A percentile compares a stretch with the other conserved stretches of the same genome.
phyloP scores from a whole-genome alignment of 2,113 vertebrate genomes.

The Dascyllus trimaculatus region DNA sequence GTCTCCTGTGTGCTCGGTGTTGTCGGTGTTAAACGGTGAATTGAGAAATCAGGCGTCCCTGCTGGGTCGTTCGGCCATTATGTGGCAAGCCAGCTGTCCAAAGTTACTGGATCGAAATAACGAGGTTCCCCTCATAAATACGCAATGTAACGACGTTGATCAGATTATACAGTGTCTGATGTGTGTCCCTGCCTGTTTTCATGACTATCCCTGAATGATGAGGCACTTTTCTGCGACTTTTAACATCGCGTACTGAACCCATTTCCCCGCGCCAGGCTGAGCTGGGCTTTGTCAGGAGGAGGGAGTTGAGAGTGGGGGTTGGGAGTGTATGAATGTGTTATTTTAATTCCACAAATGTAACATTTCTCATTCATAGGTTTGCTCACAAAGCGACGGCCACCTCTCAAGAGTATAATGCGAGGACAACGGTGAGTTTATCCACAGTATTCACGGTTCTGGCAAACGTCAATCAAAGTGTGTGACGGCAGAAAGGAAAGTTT shows the following conservation, averaged over 20 bases:
- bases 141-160: accelerated
- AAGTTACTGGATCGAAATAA: slow-evolving; percentile 35
- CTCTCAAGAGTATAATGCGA: slow-evolving; percentile 78
- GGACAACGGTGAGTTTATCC: slow-evolving; percentile 79
- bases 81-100: slow-evolving; percentile 63
- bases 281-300: slow-evolving; percentile 77
- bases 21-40: neutral
- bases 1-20: accelerated
- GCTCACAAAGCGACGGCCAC: slow-evolving; percentile 21
- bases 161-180: neutral
- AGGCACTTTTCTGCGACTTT: slow-evolving; percentile 30
- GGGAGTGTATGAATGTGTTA: slow-evolving; percentile 56
- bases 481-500: slow-evolving; percentile 38
- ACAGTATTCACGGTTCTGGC: neutral
- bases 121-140: neutral
- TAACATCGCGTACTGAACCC: slow-evolving; percentile 47
- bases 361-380: slow-evolving; percentile 61
- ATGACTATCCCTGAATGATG: accelerated
- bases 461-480: slow-evolving; percentile 37
- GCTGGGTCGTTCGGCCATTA: slow-evolving; percentile 78
- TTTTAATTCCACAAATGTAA: slow-evolving; percentile 6
- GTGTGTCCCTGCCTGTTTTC: accelerated
- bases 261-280: slow-evolving; percentile 76
- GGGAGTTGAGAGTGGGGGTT: slow-evolving; percentile 79
- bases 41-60: slow-evolving; percentile 13